Percentiles rank a stretch among this genome's conserved stretches.
Evolutionary conservation across 2,888 invertebrate genomes (phyloP).

Genomic region (Xanthia icteritia): DNA sequence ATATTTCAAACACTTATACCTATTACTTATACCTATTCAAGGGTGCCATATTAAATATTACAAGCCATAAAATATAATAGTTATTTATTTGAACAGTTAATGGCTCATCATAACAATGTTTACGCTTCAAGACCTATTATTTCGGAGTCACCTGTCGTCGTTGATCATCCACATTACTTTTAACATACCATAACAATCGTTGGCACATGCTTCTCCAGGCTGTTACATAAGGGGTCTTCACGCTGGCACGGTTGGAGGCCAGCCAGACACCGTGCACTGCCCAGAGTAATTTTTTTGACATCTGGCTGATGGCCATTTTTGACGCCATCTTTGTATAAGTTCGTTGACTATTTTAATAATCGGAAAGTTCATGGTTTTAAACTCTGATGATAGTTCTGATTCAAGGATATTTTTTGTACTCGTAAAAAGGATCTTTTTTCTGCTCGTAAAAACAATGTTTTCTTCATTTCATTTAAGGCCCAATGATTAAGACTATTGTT

Average conservation of each 20-base stretch:
- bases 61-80: slow-evolving; percentile 27
- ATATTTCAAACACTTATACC: slow-evolving; percentile 1
- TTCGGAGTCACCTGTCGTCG: slow-evolving; percentile 70
- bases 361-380: slow-evolving; percentile 18
- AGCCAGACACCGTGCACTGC: slow-evolving; percentile 79
- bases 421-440: too few species aligned
- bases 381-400: neutral
- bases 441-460: neutral
- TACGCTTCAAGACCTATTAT: slow-evolving; percentile 45
- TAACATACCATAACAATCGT: slow-evolving; percentile 65
- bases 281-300: slow-evolving; percentile 78
- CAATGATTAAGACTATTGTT: neutral
- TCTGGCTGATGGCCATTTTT: slow-evolving; percentile 81
- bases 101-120: slow-evolving; percentile 50
- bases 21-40: too few species aligned
- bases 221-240: slow-evolving; percentile 70
- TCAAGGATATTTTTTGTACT: neutral
- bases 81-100: slow-evolving; percentile 53
- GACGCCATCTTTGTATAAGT: slow-evolving; percentile 73
- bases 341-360: slow-evolving; percentile 72
- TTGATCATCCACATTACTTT: slow-evolving; percentile 66
- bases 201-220: slow-evolving; percentile 69
- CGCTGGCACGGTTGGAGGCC: slow-evolving; percentile 80
- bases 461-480: neutral
- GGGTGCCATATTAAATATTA: slow-evolving; percentile 6